Evolutionary conservation across 2,888 invertebrate species (phyloP), one percentile per base, ranked within the genome.

Genomic region (Nudaria mundana): DNA sequence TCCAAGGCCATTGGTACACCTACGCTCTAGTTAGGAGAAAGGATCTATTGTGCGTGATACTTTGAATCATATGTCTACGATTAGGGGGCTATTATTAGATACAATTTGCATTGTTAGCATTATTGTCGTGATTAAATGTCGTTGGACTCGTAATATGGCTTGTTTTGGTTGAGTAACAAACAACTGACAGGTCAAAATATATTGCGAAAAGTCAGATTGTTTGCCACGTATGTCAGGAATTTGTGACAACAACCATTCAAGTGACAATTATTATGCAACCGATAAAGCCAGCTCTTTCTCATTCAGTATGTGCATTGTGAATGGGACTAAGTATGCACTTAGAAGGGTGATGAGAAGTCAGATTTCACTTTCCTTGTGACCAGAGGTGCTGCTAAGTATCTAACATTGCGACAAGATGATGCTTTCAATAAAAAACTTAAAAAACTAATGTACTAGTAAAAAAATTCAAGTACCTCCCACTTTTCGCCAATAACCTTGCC

Each of bases 11-110:
- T 56, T 49, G 44, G 48, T 58, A 70, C 80, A 72, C 84, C 85
- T 76, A 85, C 84, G 79, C 67, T 66, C 76, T 66, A 73, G 69
- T 75, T 78, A 67, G 76, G 79, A 81, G 83, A 85, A 83, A 84
- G 83, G 82, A 74, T 64, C 72, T 54, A 74, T 79, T 82, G 81
- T n/a, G n/a, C n/a, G n/a, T 80, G 71, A 71, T 74, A 65, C 57
- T 66, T 70, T 71, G 71, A 72, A 72, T 60, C 66, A 68, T 63
- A 58, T 60, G 57, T 55, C 53, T 57, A 44, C 63, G 61, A 65
- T 72, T 70, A 73, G 56, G 43, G 18, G 50, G 64, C 64, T 64
- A 72, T 73, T 71, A 72, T 72, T 69, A 67, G 58, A 49, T 31
- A 46, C 63, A 50, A 66, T 64, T 66, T 59, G 67, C 68, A 72